A percentile compares a stretch with the other conserved stretches of the same genome.
Conservation (phyloP, 1,140 invertebrate species). For the Orius insidiosus region DNA sequence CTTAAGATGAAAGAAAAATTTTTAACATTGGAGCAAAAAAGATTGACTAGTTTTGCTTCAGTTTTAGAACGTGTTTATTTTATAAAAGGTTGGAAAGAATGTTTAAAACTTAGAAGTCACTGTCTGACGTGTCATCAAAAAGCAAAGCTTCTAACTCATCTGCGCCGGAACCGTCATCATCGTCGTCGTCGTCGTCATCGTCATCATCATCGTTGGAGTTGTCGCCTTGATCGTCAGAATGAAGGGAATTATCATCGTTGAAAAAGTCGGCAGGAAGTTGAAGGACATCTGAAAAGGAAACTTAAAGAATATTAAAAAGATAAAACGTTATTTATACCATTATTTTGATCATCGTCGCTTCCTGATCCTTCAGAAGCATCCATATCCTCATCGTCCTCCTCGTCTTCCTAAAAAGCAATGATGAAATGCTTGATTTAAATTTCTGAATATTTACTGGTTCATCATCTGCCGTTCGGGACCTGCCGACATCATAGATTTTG, state of each 20-base stretch:
- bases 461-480: conserved; percentile 51
- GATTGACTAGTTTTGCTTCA: too few species aligned
- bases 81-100: too few species aligned
- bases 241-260: conserved; percentile 22
- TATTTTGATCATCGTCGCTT: conserved; percentile 27
- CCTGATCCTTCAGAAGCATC: conserved; percentile 31
- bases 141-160: conserved; percentile 24
- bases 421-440: conserved; percentile 11
- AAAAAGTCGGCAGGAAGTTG: conserved; percentile 3
- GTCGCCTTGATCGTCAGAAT: conserved; percentile 22
- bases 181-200: conserved; percentile 24
- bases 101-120: too few species aligned
- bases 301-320: conserved; percentile 4
- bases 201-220: conserved; percentile 35
- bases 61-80: too few species aligned
- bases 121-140: too few species aligned
- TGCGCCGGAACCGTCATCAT: conserved; percentile 27
- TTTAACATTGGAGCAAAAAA: too few species aligned
- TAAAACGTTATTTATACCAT: conserved; percentile 17
- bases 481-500: conserved; percentile 63
- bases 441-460: conserved; percentile 33
- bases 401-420: conserved; percentile 35
- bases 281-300: neutral
- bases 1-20: too few species aligned
- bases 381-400: conserved; percentile 43